phyloP scores from a whole-genome alignment of 2,888 invertebrate genomes.

The Creontiades dilutus region DNA sequence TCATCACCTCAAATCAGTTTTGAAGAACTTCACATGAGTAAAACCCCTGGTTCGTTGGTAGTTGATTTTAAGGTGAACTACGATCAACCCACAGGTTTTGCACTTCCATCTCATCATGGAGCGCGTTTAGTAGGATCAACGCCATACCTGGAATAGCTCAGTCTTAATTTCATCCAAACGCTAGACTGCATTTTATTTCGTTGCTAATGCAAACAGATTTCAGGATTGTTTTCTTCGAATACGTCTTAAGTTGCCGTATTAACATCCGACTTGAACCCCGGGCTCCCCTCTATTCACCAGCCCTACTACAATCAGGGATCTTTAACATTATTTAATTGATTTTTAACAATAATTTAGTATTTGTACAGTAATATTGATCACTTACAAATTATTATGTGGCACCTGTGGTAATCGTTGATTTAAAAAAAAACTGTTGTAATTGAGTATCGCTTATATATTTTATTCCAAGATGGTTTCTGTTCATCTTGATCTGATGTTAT shows the following conservation, averaged over 20 bases:
- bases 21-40: neutral
- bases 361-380: slow-evolving; percentile 36
- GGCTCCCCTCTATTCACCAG: neutral
- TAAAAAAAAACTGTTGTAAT: slow-evolving; percentile 20
- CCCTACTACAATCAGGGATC: neutral
- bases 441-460: neutral
- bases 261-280: neutral
- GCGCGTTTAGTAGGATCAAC: neutral
- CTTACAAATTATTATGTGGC: slow-evolving; percentile 28
- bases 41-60: slow-evolving; percentile 15
- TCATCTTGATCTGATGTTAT: slow-evolving; percentile 22
- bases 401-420: slow-evolving; percentile 55
- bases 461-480: neutral
- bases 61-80: neutral
- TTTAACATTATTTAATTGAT: neutral
- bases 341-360: neutral
- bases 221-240: neutral
- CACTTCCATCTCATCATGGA: neutral
- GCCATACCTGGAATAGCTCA: neutral
- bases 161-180: neutral
- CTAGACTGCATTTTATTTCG: neutral
- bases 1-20: neutral
- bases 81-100: slow-evolving; percentile 17
- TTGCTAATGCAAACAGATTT: neutral
- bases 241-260: neutral